A percentile compares a stretch with the other conserved stretches of the same genome.
phyloP scores from a whole-genome alignment of 2,113 vertebrate genomes.

The Atlantisia rogersi region DNA sequence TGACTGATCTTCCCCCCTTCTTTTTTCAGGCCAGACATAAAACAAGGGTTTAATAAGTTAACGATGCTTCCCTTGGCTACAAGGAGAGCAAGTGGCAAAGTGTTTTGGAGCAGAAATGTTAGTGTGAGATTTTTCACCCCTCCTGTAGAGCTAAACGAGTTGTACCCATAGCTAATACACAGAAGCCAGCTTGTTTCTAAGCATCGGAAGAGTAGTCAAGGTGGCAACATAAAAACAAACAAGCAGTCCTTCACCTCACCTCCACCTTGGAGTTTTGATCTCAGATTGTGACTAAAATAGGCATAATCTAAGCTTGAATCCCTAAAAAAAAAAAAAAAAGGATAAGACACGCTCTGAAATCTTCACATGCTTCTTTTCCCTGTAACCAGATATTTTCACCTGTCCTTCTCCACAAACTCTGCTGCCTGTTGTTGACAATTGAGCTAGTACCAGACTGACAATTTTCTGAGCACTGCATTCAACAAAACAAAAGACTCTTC shows the following conservation, averaged over 20 bases:
- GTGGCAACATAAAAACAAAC: background rate
- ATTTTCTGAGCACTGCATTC: background rate
- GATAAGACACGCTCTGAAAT: background rate
- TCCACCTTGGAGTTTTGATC: conserved; percentile 18
- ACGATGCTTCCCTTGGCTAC: background rate
- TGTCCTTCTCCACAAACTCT: conserved; percentile 41
- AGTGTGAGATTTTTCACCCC: background rate
- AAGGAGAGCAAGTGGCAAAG: background rate
- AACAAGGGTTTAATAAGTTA: background rate
- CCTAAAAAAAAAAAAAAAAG: background rate
- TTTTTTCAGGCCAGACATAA: background rate
- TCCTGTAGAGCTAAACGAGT: background rate
- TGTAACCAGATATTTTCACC: conserved; percentile 72
- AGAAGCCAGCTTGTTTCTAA: background rate
- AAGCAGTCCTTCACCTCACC: conserved; percentile 28
- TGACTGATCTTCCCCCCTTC: background rate
- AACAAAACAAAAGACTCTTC: background rate
- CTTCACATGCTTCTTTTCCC: conserved; percentile 35
- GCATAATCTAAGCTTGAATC: conserved; percentile 1
- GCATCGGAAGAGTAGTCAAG: background rate
- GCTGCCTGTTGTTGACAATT: conserved; percentile 45
- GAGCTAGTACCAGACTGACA: background rate
- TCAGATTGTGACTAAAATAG: conserved; percentile 36
- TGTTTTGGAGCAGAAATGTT: background rate
- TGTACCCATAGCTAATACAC: background rate